Base-by-base conservation (phyloP, 2,113 vertebrate genomes). In the Podarcis muralis region DNA sequence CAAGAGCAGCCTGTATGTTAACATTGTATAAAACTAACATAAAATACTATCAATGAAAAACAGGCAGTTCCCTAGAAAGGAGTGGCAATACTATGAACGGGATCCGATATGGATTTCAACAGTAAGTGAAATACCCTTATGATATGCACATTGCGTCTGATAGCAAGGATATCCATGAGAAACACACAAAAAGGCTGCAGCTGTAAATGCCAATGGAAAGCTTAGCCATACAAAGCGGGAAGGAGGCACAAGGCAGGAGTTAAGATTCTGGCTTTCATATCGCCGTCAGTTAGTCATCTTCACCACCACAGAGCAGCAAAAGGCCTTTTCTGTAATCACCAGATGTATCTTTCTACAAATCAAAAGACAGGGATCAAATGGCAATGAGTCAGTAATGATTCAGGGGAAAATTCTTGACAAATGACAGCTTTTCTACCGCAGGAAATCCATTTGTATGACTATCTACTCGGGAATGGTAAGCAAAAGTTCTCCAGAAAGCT, bases 261-360 rank as follows among this genome's bases (percentile, higher is more conserved):
- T 0, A 27, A 37, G 5, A 1, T 0, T 83, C 77, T 48, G 53
- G 2, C 53, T 86, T 79, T 84, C 59, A 0, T 1, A 85, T 1
- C 3, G 2, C 1, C 9, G 0, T 30, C 79, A 12, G 16, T 98
- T 96, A 99, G 1, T 97, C 97, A 59, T 99, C 98, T 23, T 98
- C 97, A 1, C 98, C 98, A 0, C 98, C 98, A 3, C 98, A 99
- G 93, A 99, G 97, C 92, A 98, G 97, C 86, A 98, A 96, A 59
- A 99, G 95, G 0, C 98, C 97, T 93, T 98, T 99, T 96, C 98
- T 98, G 94, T 98, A 99, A 96, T 99, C 98, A 65, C 99, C 99
- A 3, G 95, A 95, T 0, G 98, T 98, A 93, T 99, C 99, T 53
- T 97, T 97, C 99, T 99, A 95, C 59, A 95, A 96, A 85, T 75